Conservation (phyloP, 2,113 vertebrate species). For the Ageneiosus marmoratus region DNA sequence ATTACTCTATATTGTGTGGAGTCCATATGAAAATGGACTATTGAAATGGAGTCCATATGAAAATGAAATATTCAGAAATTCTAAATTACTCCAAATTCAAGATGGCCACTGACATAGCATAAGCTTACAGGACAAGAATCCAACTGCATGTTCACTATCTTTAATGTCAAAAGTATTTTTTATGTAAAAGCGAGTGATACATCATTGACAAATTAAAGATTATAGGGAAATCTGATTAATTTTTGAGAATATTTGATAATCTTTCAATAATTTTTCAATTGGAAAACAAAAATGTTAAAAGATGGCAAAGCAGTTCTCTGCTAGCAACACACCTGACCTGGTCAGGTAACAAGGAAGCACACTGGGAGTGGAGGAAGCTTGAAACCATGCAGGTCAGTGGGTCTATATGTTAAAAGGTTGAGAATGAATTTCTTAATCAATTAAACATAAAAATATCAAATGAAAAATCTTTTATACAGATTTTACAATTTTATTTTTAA, state of each 20-base stretch:
- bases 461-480: too few species aligned
- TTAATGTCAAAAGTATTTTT: conserved; percentile 58
- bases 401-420: neutral
- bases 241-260: too few species aligned
- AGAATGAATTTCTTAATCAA: neutral
- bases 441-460: too few species aligned
- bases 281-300: neutral
- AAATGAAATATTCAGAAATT: conserved; percentile 1
- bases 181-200: neutral
- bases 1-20: neutral
- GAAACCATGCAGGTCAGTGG: neutral
- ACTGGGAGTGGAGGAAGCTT: neutral
- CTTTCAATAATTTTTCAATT: neutral
- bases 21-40: neutral
- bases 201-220: neutral
- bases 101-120: neutral
- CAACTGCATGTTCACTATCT: neutral
- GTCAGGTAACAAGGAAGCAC: neutral
- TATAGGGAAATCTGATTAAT: too few species aligned
- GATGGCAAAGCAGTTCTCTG: neutral
- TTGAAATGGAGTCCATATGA: neutral
- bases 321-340: neutral
- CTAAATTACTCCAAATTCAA: neutral
- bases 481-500: neutral
- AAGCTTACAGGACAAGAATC: neutral